These are phyloP conservation scores for Plotosus lineatus DNA, from an alignment of 2,113 vertebrate genomes.

Conservation along the genomic window DNA sequence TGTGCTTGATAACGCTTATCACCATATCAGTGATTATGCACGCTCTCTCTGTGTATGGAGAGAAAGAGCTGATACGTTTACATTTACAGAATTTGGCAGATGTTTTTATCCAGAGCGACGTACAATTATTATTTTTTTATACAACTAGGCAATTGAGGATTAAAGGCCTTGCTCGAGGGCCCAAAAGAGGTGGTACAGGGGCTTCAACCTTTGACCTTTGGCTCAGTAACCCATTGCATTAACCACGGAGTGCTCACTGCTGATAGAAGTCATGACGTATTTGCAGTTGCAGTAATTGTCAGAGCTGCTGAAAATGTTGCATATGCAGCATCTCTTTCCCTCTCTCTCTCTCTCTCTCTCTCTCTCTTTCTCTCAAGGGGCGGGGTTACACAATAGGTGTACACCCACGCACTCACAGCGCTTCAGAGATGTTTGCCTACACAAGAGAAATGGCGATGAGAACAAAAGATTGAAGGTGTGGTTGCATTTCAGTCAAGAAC, in stretches of 20 bases:
- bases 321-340: not conserved
- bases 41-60: not conserved
- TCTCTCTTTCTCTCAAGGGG: not conserved
- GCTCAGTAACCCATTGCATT: too few relatives aligned
- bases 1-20: not conserved
- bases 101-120: too few relatives aligned
- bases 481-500: slow-evolving; percentile 14
- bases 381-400: slow-evolving; percentile 3
- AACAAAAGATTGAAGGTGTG: slow-evolving; percentile 14
- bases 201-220: too few relatives aligned
- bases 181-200: too few relatives aligned
- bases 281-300: not conserved
- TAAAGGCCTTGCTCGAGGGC: too few relatives aligned
- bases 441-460: not conserved
- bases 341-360: not conserved
- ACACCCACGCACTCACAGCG: not conserved
- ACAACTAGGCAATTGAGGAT: too few relatives aligned
- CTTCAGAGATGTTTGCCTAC: slow-evolving; percentile 6
- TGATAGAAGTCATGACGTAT: not conserved
- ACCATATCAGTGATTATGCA: not conserved
- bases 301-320: not conserved
- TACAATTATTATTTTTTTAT: too few relatives aligned
- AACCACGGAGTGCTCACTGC: too few relatives aligned
- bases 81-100: too few relatives aligned
- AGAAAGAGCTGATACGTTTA: too few relatives aligned